Evolutionary conservation across 2,113 vertebrate species (phyloP), one percentile per base, ranked within the genome.

Genomic region (Neogobius melanostomus): DNA sequence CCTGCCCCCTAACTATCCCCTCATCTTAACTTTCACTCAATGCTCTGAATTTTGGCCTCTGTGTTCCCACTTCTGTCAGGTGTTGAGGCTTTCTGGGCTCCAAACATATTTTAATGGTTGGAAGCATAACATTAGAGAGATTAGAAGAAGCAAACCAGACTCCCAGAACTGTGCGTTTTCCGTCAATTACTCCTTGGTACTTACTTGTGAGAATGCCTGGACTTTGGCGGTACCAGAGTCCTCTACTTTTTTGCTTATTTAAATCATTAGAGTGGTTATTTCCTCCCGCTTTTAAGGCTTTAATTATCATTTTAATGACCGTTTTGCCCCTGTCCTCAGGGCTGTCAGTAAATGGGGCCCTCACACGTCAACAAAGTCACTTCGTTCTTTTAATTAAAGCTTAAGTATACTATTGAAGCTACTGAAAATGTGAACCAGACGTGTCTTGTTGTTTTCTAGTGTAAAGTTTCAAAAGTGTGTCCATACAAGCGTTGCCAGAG

Each of bases 1-100:
- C 61, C 47, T 63, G 72, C 64, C 85, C 81, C 69, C 81, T 60
- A 80, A 79, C 71, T 93, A 88, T 88, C 75, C 82, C 87, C 76
- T 77, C 68, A 67, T 82, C 59, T 66, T 63, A 61, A 85, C 86
- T 89, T 85, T 85, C 76, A 69, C 84, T 85, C 76, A 72, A 70
- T 66, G 63, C 80, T 75, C 44, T 69, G 46, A 75, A 16, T 17
- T 50, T 78, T 64, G 50, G 80, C 79, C 71, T 64, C 79, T 62
- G 52, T 79, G 64, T 80, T 82, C 21, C 36, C 66, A 42, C 56
- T 67, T 72, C 66, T 56, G 65, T 80, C 66, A 81, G 70, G 77
- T 82, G 74, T 72, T 69, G 7, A 74, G 53, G 44, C 47, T 85
- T 82, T 77, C 62, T 72, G 46, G 71, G 80, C 72, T 44, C 53